Evolutionary conservation across 2,888 invertebrate genomes (phyloP), one percentile per base, ranked within the genome.

Genomic region (Apodemia zela): DNA sequence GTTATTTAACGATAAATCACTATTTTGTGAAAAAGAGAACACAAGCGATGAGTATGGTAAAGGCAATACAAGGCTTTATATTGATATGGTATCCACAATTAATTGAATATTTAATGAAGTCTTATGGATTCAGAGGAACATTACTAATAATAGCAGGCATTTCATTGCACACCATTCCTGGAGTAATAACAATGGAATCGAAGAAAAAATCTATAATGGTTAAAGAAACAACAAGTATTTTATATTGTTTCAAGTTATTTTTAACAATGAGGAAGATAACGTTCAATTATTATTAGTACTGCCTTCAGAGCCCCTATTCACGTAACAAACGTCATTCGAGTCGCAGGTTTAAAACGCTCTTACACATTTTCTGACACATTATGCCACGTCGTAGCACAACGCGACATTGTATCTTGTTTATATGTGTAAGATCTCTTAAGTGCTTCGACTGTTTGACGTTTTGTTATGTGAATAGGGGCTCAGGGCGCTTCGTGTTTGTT

Each of bases 111-210:
- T 81, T 93, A 57, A 85, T 94, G 79, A 78, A 77, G 0, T 63
- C 72, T 0, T 94, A 93, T 63, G 95, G 94, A 62, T 95, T 94
- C 73, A 85, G 94, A 81, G 94, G 94, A 35, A 93, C 94, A 0
- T 81, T 94, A 21, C 81, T 93, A 0, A 81, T 95, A 47, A 78
- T 93, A 63, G 92, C 93, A 18, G 94, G 92, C 47, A 79, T 95
- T 69, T 93, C 94, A 42, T 77, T 94, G 33, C 90, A 95, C 69
- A 87, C 91, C 18, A 82, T 94, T 59, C 88, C 93, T 3, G 94
- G 94, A 59, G 93, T 94, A 87, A 73, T 91, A 6, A 78, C 93
- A 57, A 93, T 95, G 91, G 93, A 91, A 69, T 93, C 89, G 17
- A 61, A 71, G 8, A 68, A 66, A 17, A 64, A 65, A 35, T 64